A percentile compares a stretch with the other conserved stretches of the same genome.
These are phyloP conservation scores for Acarapis woodi DNA, from an alignment of 1,140 invertebrate genomes.

Conservation along the genomic window DNA sequence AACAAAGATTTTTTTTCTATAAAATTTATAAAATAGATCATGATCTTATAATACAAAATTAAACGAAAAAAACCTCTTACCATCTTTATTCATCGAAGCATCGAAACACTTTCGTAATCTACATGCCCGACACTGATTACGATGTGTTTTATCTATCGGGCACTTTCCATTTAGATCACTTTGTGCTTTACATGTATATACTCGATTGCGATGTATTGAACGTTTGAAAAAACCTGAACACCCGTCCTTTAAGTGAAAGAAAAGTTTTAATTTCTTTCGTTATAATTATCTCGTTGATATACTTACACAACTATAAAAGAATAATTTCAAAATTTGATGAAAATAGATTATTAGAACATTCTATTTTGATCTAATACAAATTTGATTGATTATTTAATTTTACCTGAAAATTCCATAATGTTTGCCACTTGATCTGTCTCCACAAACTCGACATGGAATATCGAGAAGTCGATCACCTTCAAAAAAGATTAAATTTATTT, in stretches of 20 bases:
- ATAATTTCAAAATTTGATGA: background rate
- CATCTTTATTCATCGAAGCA: conserved; percentile 94
- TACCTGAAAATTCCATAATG: conserved; percentile 92
- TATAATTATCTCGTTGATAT: background rate
- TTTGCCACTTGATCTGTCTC: conserved; percentile 80
- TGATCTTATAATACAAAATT: background rate
- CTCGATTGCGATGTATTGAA: conserved; percentile 73
- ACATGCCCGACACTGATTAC: conserved; percentile 89
- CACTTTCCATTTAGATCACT: conserved; percentile 69
- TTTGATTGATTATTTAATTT: conserved; percentile 36
- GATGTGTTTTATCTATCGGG: conserved; percentile 81
- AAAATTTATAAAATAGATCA: too few relatives aligned
- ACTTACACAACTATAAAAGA: background rate
- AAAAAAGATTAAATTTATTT: too few relatives aligned
- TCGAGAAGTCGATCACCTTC: conserved; percentile 66
- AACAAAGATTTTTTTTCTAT: too few relatives aligned
- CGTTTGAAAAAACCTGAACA: conserved; percentile 92
- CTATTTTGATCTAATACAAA: background rate
- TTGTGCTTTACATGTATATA: conserved; percentile 84
- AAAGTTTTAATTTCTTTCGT: background rate
- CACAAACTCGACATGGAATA: conserved; percentile 84
- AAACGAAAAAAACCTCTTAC: conserved; percentile 27
- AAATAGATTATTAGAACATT: too few relatives aligned
- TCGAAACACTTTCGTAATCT: conserved; percentile 84
- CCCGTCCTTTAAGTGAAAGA: too few relatives aligned